Percentiles rank a stretch among this genome's conserved stretches.
phyloP scores from a whole-genome alignment of 2,113 vertebrate species.

The Pseudorhombus dupliciocellatus region DNA sequence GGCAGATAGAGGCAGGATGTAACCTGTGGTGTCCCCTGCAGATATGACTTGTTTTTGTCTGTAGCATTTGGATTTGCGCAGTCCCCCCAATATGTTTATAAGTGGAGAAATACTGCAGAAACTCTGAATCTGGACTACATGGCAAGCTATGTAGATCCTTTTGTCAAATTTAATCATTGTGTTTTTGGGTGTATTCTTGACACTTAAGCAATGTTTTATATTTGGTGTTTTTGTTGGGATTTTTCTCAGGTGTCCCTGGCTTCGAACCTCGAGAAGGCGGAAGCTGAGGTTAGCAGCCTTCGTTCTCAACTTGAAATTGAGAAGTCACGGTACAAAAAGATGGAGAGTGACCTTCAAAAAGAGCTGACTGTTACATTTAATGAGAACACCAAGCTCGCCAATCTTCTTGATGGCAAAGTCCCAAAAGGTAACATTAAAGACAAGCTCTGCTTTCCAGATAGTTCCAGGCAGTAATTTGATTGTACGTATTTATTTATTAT shows the following conservation, averaged over 20 bases:
- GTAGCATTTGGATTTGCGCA: no score
- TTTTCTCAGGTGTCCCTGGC: slow-evolving; percentile 77
- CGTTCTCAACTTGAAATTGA: slow-evolving; percentile 80
- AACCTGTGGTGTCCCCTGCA: no score
- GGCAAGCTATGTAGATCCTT: no score
- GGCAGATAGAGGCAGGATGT: no score
- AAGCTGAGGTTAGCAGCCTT: slow-evolving; percentile 79
- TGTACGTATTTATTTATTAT: no score
- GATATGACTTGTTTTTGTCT: no score
- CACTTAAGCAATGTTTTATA: not conserved
- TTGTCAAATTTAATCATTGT: no score
- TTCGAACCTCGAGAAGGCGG: slow-evolving; percentile 76
- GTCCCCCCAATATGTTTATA: no score
- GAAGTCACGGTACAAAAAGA: slow-evolving; percentile 82
- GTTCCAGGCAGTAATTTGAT: not conserved
- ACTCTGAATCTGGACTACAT: no score
- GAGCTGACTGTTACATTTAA: slow-evolving; percentile 86
- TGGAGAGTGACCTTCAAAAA: slow-evolving; percentile 90
- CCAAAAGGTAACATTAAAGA: slow-evolving; percentile 85
- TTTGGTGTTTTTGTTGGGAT: not conserved
- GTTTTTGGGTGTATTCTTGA: no score
- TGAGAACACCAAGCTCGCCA: slow-evolving; percentile 88
- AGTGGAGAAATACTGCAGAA: no score
- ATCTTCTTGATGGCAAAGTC: slow-evolving; percentile 86
- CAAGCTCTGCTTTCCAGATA: no score